A percentile compares a stretch with the other conserved stretches of the same genome.
Conservation (phyloP, 2,113 vertebrate genomes). For the Xiphophorus hellerii region DNA sequence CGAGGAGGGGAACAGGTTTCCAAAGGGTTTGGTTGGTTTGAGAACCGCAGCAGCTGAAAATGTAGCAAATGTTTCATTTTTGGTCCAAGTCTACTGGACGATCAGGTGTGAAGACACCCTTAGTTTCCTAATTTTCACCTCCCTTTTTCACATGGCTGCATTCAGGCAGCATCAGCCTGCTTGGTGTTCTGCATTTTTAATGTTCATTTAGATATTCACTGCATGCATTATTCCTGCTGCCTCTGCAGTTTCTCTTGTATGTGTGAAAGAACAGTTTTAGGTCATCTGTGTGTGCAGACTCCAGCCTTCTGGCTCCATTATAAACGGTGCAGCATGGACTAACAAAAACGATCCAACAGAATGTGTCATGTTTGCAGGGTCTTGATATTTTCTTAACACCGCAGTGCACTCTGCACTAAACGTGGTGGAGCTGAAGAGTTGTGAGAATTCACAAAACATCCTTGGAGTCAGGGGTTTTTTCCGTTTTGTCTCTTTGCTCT, state of each 20-base stretch:
- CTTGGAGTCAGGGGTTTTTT: no score
- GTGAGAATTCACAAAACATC: no score
- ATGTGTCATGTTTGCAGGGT: not conserved
- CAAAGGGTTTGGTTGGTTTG: no score
- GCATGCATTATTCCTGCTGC: conserved; percentile 16
- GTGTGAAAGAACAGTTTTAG: not conserved
- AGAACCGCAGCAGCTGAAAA: no score
- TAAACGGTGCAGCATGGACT: not conserved
- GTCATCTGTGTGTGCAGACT: conserved; percentile 14
- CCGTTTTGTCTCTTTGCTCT: not conserved
- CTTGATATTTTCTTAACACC: not conserved
- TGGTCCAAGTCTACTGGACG: no score
- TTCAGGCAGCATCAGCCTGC: conserved; percentile 6
- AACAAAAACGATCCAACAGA: not conserved
- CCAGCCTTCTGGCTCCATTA: not conserved
- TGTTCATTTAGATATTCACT: conserved; percentile 3
- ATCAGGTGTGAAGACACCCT: no score
- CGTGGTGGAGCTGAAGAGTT: no score
- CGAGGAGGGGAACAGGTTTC: no score
- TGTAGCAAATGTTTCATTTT: no score
- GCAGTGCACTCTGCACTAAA: no score
- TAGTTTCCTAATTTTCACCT: not conserved
- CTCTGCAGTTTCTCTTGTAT: conserved; percentile 14
- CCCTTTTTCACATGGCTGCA: not conserved
- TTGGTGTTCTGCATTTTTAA: conserved; percentile 12